Conservation (phyloP, 2,113 vertebrate species). For the Lampris incognitus region DNA sequence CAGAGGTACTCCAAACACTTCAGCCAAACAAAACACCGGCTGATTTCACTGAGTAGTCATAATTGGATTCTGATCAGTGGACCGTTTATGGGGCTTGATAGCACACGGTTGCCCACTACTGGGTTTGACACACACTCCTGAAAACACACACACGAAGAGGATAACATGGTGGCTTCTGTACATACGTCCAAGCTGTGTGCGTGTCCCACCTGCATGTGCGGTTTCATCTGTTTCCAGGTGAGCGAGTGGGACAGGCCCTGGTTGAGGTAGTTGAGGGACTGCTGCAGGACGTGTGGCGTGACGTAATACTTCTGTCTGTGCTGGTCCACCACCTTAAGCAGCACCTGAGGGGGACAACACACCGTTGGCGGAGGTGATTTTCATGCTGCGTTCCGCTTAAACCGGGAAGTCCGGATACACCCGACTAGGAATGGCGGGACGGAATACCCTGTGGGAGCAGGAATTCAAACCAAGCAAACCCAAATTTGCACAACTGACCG, state of each 20-base stretch:
- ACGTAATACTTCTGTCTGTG: slow-evolving; percentile 92
- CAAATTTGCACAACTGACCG: no score
- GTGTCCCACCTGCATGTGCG: slow-evolving; percentile 90
- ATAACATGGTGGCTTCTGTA: neutral
- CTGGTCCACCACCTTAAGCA: slow-evolving; percentile 94
- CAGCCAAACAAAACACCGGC: no score
- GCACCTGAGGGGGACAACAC: slow-evolving; percentile 80
- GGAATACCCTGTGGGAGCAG: no score
- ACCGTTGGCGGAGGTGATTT: neutral
- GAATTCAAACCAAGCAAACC: no score
- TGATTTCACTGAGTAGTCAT: no score
- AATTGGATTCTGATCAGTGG: no score
- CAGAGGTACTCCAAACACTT: no score
- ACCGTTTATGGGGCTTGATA: no score
- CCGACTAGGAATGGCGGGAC: no score
- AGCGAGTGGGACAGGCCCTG: slow-evolving; percentile 91
- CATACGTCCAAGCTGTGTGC: neutral
- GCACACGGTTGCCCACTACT: neutral
- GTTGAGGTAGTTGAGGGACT: slow-evolving; percentile 91
- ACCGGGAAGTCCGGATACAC: no score
- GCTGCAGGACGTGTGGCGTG: slow-evolving; percentile 93
- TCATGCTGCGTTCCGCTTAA: no score
- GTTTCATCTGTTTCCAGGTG: slow-evolving; percentile 97
- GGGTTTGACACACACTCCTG: no score
- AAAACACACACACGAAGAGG: neutral